Evolutionary conservation across 1,140 invertebrate genomes (phyloP).

Genomic region (Triops longicaudatus): DNA sequence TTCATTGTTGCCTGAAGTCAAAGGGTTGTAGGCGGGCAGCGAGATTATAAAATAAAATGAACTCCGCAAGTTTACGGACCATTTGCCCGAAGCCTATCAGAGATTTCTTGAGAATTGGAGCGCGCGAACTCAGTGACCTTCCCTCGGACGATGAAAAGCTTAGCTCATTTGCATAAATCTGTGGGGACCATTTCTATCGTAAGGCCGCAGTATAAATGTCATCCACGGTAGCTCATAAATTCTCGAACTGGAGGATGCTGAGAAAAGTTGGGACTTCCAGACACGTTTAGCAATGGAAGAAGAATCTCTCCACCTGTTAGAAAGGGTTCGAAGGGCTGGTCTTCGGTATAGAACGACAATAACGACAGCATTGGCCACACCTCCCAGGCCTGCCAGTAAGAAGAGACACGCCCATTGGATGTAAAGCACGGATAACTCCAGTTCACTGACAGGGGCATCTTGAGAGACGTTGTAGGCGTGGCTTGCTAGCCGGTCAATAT

Average conservation of each 20-base stretch:
- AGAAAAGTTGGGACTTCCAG: neutral
- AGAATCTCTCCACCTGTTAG: constrained; percentile 40
- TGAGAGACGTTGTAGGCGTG: neutral
- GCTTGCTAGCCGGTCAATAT: constrained; percentile 3
- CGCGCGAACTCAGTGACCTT: neutral
- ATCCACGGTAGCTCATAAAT: neutral
- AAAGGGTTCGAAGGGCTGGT: constrained; percentile 44
- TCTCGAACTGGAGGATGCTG: neutral
- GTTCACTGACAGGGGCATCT: neutral
- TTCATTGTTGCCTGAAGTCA: neutral
- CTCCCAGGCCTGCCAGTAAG: constrained; percentile 35
- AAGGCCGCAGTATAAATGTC: neutral
- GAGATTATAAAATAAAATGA: neutral
- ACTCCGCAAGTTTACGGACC: neutral
- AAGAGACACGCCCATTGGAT: constrained; percentile 6
- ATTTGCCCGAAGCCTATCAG: neutral
- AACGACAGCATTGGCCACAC: constrained; percentile 44
- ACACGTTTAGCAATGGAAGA: neutral
- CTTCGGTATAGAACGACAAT: constrained; percentile 46
- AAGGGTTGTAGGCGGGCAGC: neutral
- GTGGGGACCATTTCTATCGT: neutral
- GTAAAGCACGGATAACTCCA: neutral
- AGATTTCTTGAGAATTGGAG: neutral
- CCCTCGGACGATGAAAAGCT: neutral
- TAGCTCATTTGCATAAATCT: neutral